Evolutionary conservation across 2,113 vertebrate species (phyloP), one percentile per base, ranked within the genome.

Genomic region (Oostethus manadensis): DNA sequence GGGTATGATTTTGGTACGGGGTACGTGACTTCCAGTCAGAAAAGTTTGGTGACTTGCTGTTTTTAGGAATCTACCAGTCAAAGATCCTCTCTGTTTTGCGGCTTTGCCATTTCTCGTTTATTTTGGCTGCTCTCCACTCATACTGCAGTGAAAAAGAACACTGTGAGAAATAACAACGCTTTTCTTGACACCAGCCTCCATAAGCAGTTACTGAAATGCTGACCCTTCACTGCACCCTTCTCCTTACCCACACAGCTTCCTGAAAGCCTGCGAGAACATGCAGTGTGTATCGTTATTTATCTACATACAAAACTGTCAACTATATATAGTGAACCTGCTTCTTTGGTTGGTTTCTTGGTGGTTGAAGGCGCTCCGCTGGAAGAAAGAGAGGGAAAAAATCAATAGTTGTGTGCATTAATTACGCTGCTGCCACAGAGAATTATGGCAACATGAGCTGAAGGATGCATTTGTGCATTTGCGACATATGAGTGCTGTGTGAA

Each of bases 341-440:
- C 18, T 66, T 58, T 35, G 76, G 76, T 35, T 8, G 76, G 76
- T 35, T 8, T 16, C 40, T 56, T 22, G 51, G 29, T 16, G 23
- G 40, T 69, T 62, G 78, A 73, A 74, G 56, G 14, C 56, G 46
- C 45, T 66, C 51, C 61, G 17, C 42, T 58, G 42, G 69, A 74
- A 62, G 77, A 79, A 84, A 71, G 40, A 40, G 47, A 73, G 78
- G 79, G 64, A 57, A 81, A 80, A 91, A 93, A 94, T 93, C 93
- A 91, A 95, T 94, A 92, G 79, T 84, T 90, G 90, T 91, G 86
- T 93, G 91, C 92, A 94, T 96, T 92, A 93, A 93, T 93, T 90
- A 92, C 87, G 79, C 65, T 60, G 87, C 91, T 90, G 85, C 90
- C 92, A 90, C 76, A 76, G 82, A 85, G 90, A 91, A 89, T 90